A percentile compares a stretch with the other conserved stretches of the same genome.
Evolutionary conservation across 2,113 vertebrate genomes (phyloP).

Genomic region (Scytalopus superciliaris): DNA sequence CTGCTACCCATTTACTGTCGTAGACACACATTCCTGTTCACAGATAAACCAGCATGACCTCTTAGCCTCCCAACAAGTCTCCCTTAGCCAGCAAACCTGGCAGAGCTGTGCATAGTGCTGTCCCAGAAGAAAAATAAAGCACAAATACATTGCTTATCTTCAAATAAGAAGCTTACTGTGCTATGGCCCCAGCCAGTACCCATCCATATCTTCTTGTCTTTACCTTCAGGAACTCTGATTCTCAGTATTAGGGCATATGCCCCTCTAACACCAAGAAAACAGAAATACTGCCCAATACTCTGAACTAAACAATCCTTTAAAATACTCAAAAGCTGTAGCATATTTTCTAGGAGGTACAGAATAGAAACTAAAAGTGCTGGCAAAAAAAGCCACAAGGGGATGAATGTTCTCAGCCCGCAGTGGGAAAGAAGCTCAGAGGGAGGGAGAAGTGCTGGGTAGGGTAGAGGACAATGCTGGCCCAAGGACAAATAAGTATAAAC

Average conservation of each 20-base stretch:
- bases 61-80: neutral
- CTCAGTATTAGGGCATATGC: neutral
- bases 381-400: rapidly evolving
- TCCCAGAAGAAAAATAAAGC: neutral
- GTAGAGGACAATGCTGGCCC: slow-evolving; percentile 24
- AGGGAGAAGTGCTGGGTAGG: neutral
- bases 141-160: neutral
- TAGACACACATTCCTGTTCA: neutral
- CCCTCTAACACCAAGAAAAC: neutral
- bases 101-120: neutral
- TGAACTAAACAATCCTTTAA: neutral
- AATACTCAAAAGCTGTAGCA: neutral
- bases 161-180: neutral
- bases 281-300: neutral
- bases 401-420: neutral
- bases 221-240: neutral
- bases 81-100: neutral
- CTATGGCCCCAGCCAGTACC: neutral
- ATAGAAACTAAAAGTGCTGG: neutral
- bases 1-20: neutral
- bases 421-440: neutral
- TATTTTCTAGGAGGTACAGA: neutral
- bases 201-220: neutral
- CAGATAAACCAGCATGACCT: neutral
- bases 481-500: neutral